These are phyloP conservation scores for Channa striata DNA, from an alignment of 2,797 vertebrate genomes.

Conservation along the genomic window DNA sequence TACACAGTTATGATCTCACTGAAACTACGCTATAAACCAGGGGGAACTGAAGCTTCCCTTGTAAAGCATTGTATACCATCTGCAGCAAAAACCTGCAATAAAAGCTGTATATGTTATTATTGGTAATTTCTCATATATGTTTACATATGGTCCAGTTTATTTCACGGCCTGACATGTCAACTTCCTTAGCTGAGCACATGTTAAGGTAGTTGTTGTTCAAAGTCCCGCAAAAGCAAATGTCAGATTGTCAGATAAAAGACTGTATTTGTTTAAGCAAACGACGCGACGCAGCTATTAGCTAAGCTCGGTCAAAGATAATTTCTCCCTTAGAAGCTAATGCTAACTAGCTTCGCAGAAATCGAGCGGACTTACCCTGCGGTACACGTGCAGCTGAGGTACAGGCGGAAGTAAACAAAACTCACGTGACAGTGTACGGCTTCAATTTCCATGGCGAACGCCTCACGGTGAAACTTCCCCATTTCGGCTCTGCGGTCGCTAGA, in stretches of 20 bases:
- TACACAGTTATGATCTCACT: no score
- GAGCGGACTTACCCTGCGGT: conserved; percentile 47
- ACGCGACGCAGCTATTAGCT: neutral
- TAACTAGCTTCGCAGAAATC: conserved; percentile 2
- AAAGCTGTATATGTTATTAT: no score
- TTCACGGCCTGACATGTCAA: no score
- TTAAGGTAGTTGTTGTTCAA: no score
- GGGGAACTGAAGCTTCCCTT: no score
- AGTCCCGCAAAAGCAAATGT: no score
- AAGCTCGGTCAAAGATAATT: neutral
- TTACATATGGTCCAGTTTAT: no score
- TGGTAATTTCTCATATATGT: no score
- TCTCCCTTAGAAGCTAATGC: neutral
- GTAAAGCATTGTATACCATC: no score
- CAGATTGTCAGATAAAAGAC: neutral
- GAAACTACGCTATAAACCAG: no score
- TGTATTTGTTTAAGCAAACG: neutral
- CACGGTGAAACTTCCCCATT: conserved; percentile 72
- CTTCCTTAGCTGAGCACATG: no score
- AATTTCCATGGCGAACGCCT: neutral
- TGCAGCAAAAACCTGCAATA: no score
- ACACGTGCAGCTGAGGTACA: conserved; percentile 62
- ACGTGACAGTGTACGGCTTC: conserved; percentile 67
- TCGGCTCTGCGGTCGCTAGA: conserved; percentile 23
- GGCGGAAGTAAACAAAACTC: conserved; percentile 86